These are phyloP conservation scores for Irena cyanogastra DNA, from an alignment of 2,113 vertebrate genomes.

Conservation along the genomic window DNA sequence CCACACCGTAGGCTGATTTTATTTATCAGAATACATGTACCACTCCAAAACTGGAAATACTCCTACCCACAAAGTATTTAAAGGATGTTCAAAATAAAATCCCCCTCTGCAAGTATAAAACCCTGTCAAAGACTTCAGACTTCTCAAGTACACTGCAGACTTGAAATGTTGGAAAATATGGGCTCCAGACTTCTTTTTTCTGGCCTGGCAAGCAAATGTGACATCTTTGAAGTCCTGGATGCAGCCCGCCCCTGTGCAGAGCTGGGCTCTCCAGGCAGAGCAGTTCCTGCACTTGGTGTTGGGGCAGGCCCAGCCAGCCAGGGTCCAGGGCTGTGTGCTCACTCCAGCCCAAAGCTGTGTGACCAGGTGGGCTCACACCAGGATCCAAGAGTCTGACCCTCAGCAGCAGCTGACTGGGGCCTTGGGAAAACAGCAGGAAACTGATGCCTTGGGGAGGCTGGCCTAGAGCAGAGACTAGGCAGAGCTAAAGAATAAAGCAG, in stretches of 20 bases:
- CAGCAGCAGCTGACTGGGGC: neutral
- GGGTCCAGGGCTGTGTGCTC: neutral
- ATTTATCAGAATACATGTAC: constrained; percentile 36
- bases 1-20: constrained; percentile 34
- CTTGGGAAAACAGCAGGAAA: neutral
- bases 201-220: neutral
- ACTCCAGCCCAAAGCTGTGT: rapidly evolving
- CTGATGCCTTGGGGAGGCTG: neutral
- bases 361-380: neutral
- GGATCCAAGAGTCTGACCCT: neutral
- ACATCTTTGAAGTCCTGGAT: neutral
- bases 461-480: neutral
- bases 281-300: neutral
- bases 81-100: constrained; percentile 54
- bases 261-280: neutral
- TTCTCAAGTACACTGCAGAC: neutral
- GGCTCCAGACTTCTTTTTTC: neutral
- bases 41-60: constrained; percentile 34
- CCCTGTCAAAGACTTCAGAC: constrained; percentile 16
- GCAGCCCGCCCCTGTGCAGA: neutral
- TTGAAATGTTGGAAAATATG: neutral
- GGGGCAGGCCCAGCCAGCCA: neutral
- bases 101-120: constrained; percentile 29
- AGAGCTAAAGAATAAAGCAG: neutral
- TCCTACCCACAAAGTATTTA: constrained; percentile 51